Evolutionary conservation across 2,113 vertebrate genomes (phyloP).

Genomic region (Oenanthe oenanthe): DNA sequence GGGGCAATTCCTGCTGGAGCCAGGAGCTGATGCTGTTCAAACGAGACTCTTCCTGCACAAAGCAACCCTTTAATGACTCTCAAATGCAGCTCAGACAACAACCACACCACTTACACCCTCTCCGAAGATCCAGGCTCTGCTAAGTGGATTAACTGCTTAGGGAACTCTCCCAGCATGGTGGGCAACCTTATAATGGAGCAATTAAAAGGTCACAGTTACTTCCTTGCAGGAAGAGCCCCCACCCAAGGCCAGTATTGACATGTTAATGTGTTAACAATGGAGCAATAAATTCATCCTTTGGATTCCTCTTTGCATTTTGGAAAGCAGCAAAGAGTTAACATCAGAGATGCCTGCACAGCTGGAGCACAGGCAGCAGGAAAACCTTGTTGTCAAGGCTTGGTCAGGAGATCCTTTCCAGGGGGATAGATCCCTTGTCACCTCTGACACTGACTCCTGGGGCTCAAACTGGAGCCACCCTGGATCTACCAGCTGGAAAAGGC

Average conservation of each 20-base stretch:
- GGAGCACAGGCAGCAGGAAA: not conserved
- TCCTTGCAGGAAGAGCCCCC: not conserved
- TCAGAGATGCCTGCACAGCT: not conserved
- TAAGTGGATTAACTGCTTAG: conserved; percentile 58
- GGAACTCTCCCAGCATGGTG: not conserved
- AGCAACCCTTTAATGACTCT: conserved; percentile 54
- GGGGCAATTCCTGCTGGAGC: conserved; percentile 11
- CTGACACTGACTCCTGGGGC: not conserved
- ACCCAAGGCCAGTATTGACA: not conserved
- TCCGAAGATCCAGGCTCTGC: conserved; percentile 14
- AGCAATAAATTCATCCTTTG: not conserved
- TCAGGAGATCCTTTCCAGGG: not conserved
- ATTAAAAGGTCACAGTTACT: conserved; percentile 40
- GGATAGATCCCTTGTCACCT: not conserved
- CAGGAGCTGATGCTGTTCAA: conserved; percentile 15
- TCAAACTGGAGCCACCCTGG: not conserved
- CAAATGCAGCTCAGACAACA: not conserved
- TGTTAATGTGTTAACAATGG: not conserved
- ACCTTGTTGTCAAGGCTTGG: not conserved
- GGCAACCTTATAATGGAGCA: conserved; percentile 33
- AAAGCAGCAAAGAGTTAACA: not conserved
- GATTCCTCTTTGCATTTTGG: not conserved
- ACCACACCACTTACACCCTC: conserved; percentile 22
- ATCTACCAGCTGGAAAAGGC: not conserved
- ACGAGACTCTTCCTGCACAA: not conserved